These are phyloP conservation scores for Pluvialis apricaria DNA, from an alignment of 2,113 vertebrate genomes.

Conservation along the genomic window DNA sequence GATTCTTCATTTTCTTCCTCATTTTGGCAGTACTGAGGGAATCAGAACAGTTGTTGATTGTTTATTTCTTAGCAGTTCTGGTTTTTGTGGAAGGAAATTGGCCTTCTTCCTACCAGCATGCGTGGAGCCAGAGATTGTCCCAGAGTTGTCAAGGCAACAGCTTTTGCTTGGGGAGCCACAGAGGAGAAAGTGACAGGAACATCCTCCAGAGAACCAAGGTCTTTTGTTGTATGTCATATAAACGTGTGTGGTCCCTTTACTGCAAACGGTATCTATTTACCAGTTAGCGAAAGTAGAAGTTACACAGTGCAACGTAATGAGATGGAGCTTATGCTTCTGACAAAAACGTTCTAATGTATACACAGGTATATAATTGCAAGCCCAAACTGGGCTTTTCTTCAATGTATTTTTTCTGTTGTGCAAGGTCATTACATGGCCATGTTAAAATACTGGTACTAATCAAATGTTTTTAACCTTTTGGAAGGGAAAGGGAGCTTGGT, in stretches of 20 bases:
- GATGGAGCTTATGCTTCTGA: neutral
- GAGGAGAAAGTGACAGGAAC: conserved; percentile 47
- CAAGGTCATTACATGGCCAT: neutral
- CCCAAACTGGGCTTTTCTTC: neutral
- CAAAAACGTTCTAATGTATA: neutral
- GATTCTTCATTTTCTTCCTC: neutral
- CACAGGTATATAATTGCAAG: neutral
- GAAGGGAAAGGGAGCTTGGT: neutral
- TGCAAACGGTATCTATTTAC: neutral
- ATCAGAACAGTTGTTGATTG: neutral
- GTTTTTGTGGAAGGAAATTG: conserved; percentile 44
- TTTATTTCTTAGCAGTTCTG: conserved; percentile 1
- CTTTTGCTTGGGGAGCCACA: conserved; percentile 56
- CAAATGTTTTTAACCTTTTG: neutral
- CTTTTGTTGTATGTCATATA: conserved; percentile 6
- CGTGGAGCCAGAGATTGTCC: conserved; percentile 45
- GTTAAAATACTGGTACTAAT: neutral
- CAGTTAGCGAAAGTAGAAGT: neutral
- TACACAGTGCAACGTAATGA: neutral
- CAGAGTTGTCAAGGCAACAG: conserved; percentile 77
- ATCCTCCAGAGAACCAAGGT: conserved; percentile 32
- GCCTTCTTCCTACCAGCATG: conserved; percentile 39
- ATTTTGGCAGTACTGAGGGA: neutral
- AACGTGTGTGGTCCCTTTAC: neutral
- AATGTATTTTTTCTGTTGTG: neutral